These are phyloP conservation scores for Natrix natrix DNA, from an alignment of 2,797 vertebrate genomes.

Conservation along the genomic window DNA sequence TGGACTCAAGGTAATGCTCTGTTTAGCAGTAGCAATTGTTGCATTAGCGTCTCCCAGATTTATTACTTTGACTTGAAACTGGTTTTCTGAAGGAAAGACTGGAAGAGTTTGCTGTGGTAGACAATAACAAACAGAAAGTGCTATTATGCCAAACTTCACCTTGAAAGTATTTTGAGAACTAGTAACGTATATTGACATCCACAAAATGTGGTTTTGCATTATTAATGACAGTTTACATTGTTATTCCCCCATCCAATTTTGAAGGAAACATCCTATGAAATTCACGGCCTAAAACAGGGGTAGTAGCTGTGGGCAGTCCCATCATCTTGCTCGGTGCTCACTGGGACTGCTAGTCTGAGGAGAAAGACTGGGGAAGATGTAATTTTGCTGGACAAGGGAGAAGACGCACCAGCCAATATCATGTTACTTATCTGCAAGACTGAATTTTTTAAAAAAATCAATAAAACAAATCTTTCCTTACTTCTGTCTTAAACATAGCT, in stretches of 20 bases:
- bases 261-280: background rate
- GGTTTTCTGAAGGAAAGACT: slow-evolving; percentile 74
- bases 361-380: background rate
- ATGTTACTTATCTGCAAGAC: background rate
- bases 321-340: background rate
- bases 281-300: background rate
- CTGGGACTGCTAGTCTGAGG: background rate
- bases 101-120: slow-evolving; percentile 84
- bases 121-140: slow-evolving; percentile 19
- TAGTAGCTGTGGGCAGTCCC: background rate
- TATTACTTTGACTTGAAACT: slow-evolving; percentile 83
- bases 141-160: background rate
- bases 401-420: background rate
- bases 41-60: slow-evolving; percentile 70
- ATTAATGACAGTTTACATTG: background rate
- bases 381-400: background rate
- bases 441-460: background rate
- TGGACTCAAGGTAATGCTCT: fast-evolving
- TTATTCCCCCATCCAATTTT: background rate
- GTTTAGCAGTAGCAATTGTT: background rate
- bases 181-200: background rate
- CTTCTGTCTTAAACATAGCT: background rate
- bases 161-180: background rate
- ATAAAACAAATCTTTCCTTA: background rate
- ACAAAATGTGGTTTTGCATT: background rate